Base-by-base conservation (phyloP, 2,113 vertebrate species). In the Eira barbara region DNA sequence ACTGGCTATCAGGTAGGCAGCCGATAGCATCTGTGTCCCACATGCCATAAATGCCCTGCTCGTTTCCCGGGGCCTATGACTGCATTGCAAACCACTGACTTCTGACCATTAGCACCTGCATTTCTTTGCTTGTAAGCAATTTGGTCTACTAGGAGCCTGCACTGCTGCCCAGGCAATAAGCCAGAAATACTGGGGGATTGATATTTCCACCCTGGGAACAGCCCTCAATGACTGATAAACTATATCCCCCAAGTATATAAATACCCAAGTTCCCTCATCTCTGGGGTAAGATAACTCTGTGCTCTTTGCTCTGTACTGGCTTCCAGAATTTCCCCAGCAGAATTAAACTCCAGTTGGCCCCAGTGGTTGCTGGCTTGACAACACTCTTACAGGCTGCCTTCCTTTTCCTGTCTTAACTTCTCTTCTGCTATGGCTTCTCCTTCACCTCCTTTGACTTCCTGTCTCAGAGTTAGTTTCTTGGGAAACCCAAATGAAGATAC, bases 401-500 rank as follows among this genome's bases (percentile, higher is more conserved):
- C 18, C 63, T 81, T 47, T 82, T 55, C 67, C 12, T n/a, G 23
- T 69, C 47, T 65, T 20, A 34, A 42, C 57, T 71, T 65, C 65
- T 42, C 20, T 34, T 91, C 29, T 47, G 23, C 34, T 59, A 4
- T 49, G n/a, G 20, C 34, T 10, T 57, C 47, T 81, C 82, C 45
- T 91, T 73, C 21, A 84, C 67, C 34, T 61, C 23, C 61, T 85
- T 76, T 88, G 31, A 47, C 71, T 59, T 96, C 83, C 12, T 39
- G 10, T 74, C 71, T 97, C 69, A 84, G n/a, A 76, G 47, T 14
- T 36, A 23, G 82, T 21, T 47, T 96, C 42, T 89, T 84, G 27
- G 34, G 25, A 63, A 89, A 94, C 47, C 63, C 71, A 92, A 88
- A 18, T 0, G 25, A 79, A 88, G 59, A 78, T 74, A 31, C 8